Evolutionary conservation across 2,888 invertebrate species (phyloP).

Genomic region (Melipona bicolor): DNA sequence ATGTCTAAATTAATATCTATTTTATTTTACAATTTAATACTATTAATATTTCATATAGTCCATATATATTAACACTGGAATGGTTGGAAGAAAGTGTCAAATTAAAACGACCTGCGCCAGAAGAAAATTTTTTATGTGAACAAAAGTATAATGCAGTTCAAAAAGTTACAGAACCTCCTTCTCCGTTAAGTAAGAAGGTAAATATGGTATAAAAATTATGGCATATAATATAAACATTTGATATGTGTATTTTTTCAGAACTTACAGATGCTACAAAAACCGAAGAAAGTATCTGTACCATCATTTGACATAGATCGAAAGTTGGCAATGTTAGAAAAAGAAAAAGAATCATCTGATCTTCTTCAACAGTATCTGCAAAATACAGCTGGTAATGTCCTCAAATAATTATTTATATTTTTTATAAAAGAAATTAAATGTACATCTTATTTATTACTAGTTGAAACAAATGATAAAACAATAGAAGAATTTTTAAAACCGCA

Average conservation of each 20-base stretch:
- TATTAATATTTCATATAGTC: conserved; percentile 79
- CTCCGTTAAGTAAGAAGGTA: conserved; percentile 88
- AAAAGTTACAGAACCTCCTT: conserved; percentile 84
- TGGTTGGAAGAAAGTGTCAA: conserved; percentile 92
- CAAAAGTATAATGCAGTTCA: conserved; percentile 52
- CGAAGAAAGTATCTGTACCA: conserved; percentile 81
- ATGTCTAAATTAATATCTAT: background rate
- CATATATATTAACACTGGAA: conserved; percentile 88
- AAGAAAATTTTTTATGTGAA: conserved; percentile 84
- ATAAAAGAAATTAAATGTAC: background rate
- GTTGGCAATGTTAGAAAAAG: conserved; percentile 31
- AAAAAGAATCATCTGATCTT: conserved; percentile 69
- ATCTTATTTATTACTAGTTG: conserved; percentile 24
- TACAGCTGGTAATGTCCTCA: conserved; percentile 46
- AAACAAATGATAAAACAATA: conserved; percentile 57
- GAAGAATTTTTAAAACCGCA: conserved; percentile 62
- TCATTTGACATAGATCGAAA: conserved; percentile 65
- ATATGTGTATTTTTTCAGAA: conserved; percentile 79
- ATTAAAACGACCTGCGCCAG: conserved; percentile 86
- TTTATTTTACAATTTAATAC: conserved; percentile 6
- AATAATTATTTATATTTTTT: background rate
- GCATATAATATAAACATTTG: background rate
- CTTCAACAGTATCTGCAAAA: conserved; percentile 78
- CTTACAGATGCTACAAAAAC: conserved; percentile 85
- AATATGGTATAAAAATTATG: conserved; percentile 1